A percentile compares a stretch with the other conserved stretches of the same genome.
Conservation (phyloP, 1,140 invertebrate species). For the Drosophila lacteicornis region DNA sequence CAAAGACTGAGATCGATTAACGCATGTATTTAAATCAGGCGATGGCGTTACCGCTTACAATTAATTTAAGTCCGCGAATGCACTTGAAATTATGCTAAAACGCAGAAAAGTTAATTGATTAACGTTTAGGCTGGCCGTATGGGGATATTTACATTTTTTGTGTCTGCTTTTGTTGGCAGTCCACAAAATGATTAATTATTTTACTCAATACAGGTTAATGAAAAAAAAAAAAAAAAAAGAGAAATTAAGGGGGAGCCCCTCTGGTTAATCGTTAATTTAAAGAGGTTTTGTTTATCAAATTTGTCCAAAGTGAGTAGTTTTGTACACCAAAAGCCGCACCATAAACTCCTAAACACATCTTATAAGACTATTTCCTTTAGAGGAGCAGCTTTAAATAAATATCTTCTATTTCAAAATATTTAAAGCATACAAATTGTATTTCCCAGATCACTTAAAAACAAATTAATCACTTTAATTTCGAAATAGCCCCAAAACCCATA, state of each 20-base stretch:
- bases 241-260: constrained; percentile 3
- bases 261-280: not conserved
- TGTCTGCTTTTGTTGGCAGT: not conserved
- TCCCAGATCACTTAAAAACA: not conserved
- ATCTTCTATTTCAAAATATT: not conserved
- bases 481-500: constrained; percentile 1
- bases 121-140: constrained; percentile 3
- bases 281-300: not conserved
- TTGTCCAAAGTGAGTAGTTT: not conserved
- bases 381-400: not conserved
- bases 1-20: constrained; percentile 36
- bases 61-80: constrained; percentile 47
- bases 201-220: not conserved
- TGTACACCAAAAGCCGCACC: too few relatives aligned
- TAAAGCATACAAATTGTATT: not conserved
- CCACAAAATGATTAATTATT: constrained; percentile 17
- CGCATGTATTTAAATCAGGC: constrained; percentile 65
- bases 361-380: too few relatives aligned
- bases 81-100: constrained; percentile 63
- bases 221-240: not conserved
- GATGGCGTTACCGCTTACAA: constrained; percentile 37
- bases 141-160: constrained; percentile 1
- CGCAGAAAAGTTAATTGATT: constrained; percentile 12
- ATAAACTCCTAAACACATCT: too few relatives aligned
- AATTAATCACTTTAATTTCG: not conserved